These are phyloP conservation scores for Ailuropoda melanoleuca DNA, from an alignment of 2,113 vertebrate species.

Conservation along the genomic window DNA sequence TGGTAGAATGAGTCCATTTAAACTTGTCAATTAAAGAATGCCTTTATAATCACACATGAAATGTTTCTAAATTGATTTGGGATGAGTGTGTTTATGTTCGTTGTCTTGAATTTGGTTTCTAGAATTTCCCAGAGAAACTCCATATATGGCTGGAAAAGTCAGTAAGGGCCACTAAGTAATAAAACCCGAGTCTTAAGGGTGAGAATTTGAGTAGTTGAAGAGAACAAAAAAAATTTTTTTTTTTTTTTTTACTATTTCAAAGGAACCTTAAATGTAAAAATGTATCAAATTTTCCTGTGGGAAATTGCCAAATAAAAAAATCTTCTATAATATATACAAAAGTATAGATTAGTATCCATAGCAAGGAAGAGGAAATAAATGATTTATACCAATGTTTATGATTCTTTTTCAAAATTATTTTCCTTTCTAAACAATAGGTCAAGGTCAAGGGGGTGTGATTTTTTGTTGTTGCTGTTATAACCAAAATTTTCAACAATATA, in stretches of 20 bases:
- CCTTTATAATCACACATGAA: not conserved
- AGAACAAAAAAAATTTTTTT: not conserved
- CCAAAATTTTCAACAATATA: not conserved
- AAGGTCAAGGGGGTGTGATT: not conserved
- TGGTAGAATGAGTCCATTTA: not conserved
- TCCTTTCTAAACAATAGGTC: not conserved
- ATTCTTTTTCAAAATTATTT: conserved; percentile 30
- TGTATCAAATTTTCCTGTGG: not conserved
- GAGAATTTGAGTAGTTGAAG: not conserved
- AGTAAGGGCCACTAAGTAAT: not conserved
- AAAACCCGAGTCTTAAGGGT: not conserved
- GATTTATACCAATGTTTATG: not conserved
- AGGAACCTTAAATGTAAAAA: not conserved
- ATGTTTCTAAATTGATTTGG: not conserved
- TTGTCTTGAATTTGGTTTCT: conserved; percentile 35
- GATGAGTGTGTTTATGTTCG: not conserved
- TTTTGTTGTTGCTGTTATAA: not conserved
- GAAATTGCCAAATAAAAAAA: not conserved
- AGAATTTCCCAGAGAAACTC: not conserved
- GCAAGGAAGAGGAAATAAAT: not conserved
- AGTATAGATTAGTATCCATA: not conserved
- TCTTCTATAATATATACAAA: not conserved
- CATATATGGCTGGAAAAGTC: not conserved
- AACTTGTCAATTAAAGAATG: not conserved
- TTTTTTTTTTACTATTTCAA: not conserved